Evolutionary conservation across 2,113 vertebrate species (phyloP), one percentile per base, ranked within the genome.

Genomic region (Pycnonotus jocosus): DNA sequence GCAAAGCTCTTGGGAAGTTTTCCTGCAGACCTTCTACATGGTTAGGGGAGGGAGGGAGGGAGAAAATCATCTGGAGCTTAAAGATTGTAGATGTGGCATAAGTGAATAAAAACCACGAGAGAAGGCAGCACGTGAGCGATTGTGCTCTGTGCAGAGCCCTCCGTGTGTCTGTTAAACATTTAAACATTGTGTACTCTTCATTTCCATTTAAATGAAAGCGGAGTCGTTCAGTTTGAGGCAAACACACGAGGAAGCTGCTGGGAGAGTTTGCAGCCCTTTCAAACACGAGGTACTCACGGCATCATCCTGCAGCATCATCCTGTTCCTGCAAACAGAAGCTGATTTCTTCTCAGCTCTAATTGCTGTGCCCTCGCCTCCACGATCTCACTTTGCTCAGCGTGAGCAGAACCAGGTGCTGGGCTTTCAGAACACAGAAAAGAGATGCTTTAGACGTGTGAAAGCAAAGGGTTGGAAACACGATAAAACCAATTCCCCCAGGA

Each of bases 131-230:
- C 38, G 38, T 16, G 38, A 77, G n/a, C 51, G 40, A 38, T 84
- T 88, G 47, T 66, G 24, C 70, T 76, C 73, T 18, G 17, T 50
- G 73, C 45, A 76, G 73, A 72, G 64, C 17, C 56, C 62, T 72
- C 54, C 22, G 20, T 37, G 62, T 50, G 66, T 33, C 74, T 77
- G 84, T 82, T 89, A 77, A 81, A 85, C 70, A 50, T 51, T 95
- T 62, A 76, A 89, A 82, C 37, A 15, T 51, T 47, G 60, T 57
- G 62, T 81, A 79, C 65, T 71, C 88, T 93, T 69, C 56, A 95
- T 97, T 91, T 96, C 92, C 93, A 95, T 97, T 94, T 94, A 95
- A 96, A 96, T 90, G 47, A 85, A 92, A 60, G 56, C 10, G 37
- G 60, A 91, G 85, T 25, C 35, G 7, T 89, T 91, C 84, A 4